Evolutionary conservation across 2,888 invertebrate species (phyloP), one percentile per base, ranked within the genome.

Genomic region (Drosophila limbata): DNA sequence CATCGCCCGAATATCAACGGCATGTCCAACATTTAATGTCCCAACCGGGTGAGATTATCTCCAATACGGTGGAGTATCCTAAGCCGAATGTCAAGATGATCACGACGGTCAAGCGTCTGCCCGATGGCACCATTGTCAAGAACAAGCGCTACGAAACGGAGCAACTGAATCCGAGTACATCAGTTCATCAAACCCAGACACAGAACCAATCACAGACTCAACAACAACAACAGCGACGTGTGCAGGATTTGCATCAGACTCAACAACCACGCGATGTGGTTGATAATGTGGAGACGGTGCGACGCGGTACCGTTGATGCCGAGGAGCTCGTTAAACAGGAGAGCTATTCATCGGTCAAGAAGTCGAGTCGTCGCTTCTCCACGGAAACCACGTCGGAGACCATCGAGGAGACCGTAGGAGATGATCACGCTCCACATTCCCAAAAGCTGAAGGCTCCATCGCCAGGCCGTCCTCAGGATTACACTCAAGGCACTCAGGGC

Each of bases 101-200:
- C 8, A 94, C 94, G 13, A 95, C 96, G 81, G 95, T 95, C 0
- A 94, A 95, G 77, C 94, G 94, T 51, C 91, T 95, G 44, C 94
- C 95, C 0, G 95, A 95, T 84, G 96, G 95, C 15, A 95, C 95
- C 2, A 94, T 94, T 44, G 94, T 95, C 1, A 95, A 95, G n/a
- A 95, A 95, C 69, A 95, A 95, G 19, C 94, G 94, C 45, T 94
- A 95, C 39, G 95, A 95, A 89, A 95, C 95, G 37, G 93, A 92
- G 76, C 92, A 92, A 61, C 9, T 79, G 9, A 60, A 71, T 13
- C 87, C 90, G 0, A 50, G 72, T 10, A 56, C 69, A 25, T 25
- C 25, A 40, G 85, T 84, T 15, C 52, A 60, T 19, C 51, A 61
- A 13, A 52, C 44, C 4, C 60, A 81, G 39, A 76, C 60, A 47